Evolutionary conservation across 2,113 vertebrate genomes (phyloP).

Genomic region (Neofelis nebulosa): DNA sequence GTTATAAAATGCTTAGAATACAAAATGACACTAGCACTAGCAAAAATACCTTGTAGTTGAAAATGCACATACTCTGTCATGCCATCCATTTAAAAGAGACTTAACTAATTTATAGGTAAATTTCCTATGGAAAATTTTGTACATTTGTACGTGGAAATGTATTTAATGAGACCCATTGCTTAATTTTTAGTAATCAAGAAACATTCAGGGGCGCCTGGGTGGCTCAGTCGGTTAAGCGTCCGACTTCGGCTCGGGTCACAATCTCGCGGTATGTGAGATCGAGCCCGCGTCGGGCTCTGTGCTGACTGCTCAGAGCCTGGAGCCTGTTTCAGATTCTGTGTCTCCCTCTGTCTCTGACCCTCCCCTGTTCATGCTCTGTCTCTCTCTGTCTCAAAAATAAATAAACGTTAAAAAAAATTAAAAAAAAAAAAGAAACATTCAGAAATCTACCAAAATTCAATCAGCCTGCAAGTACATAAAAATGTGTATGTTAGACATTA

Average conservation of each 20-base stretch:
- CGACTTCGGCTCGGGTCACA: accelerated
- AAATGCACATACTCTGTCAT: not conserved
- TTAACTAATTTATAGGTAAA: not conserved
- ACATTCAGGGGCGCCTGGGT: not conserved
- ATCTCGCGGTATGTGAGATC: too few species aligned
- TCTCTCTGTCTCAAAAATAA: too few species aligned
- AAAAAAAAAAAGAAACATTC: not conserved
- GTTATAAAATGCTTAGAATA: not conserved
- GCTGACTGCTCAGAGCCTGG: too few species aligned
- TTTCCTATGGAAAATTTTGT: not conserved
- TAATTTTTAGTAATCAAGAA: not conserved
- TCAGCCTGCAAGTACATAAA: not conserved
- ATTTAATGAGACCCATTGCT: not conserved
- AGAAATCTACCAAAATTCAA: not conserved
- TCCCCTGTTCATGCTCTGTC: too few species aligned
- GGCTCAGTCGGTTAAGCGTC: too few species aligned
- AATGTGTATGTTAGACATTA: not conserved
- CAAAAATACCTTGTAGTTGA: not conserved
- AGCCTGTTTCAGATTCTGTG: too few species aligned
- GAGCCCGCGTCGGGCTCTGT: too few species aligned
- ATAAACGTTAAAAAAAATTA: too few species aligned
- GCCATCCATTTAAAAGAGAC: not conserved
- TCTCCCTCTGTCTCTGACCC: too few species aligned
- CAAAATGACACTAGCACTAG: not conserved
- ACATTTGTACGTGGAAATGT: not conserved